Evolutionary conservation across 2,113 vertebrate genomes (phyloP), one percentile per base, ranked within the genome.

Genomic region (Lophura nycthemera): DNA sequence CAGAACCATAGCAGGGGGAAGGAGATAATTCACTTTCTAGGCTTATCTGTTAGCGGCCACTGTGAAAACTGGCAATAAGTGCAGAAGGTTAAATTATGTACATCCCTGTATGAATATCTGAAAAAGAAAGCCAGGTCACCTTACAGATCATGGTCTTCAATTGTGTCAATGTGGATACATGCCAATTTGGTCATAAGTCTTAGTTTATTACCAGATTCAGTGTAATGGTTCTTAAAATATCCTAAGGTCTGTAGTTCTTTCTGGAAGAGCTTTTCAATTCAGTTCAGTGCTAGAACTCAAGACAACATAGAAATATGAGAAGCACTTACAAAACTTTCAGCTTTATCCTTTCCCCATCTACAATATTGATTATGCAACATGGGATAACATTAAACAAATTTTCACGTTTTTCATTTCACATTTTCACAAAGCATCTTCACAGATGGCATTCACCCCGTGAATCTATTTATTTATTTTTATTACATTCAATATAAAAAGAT

Each of bases 1-100:
- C 67, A 91, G 92, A 95, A 92, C 20, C 15, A 36, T 11, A 60
- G 20, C 61, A 91, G 65, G 67, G 61, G 24, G 79, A 83, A 88
- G 64, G 83, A 69, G 57, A 64, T 43, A 73, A 30, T 17, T 83
- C 34, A 30, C 61, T 61, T 74, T 81, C 30, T 67, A 70, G 38
- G 38, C 24, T 80, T 80, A 80, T 71, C 72, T 21, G 3, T 36
- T 61, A 40, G 50, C 15, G 18, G 42, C 15, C 56, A 74, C 40
- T 43, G 27, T 70, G 52, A 65, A 92, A 88, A 89, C 8, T 15
- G 27, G 22, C 2, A 11, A 6, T 38, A 80, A 74, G 34, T 45
- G 47, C 22, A 77, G 25, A 77, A 18, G 6, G 20, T 78, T 83
- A 61, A 36, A n/a, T 8, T 15, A 48, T 45, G 8, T 47, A 70